Evolutionary conservation across 2,113 vertebrate species (phyloP).

Genomic region (Scophthalmus maximus): DNA sequence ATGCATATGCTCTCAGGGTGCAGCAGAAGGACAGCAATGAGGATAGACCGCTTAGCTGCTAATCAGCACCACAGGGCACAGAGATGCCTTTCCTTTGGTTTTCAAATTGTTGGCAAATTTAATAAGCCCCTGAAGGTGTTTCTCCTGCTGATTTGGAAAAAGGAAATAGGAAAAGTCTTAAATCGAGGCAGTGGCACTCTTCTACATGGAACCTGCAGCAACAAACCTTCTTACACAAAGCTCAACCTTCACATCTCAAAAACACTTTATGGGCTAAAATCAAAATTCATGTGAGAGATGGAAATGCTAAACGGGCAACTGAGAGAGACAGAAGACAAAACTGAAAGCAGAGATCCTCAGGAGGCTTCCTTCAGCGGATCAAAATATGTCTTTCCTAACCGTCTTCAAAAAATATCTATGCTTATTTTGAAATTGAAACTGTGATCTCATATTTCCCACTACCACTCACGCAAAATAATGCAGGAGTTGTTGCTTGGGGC

Average conservation of each 20-base stretch:
- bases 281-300: slow-evolving; percentile 10
- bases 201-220: slow-evolving; percentile 25
- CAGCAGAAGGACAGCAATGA: slow-evolving; percentile 9
- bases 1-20: slow-evolving; percentile 30
- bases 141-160: slow-evolving; percentile 41
- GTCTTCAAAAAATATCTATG: slow-evolving; percentile 37
- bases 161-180: slow-evolving; percentile 27
- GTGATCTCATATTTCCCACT: slow-evolving; percentile 43
- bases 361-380: slow-evolving; percentile 39
- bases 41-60: slow-evolving; percentile 47
- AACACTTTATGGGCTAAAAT: slow-evolving; percentile 30
- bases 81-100: slow-evolving; percentile 61
- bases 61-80: slow-evolving; percentile 47
- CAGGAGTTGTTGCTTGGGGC: slow-evolving; percentile 43
- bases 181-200: slow-evolving; percentile 19
- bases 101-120: slow-evolving; percentile 73
- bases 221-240: slow-evolving; percentile 1
- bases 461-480: slow-evolving; percentile 30
- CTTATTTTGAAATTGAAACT: slow-evolving; percentile 43
- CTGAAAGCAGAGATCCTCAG: slow-evolving; percentile 33
- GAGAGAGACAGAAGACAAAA: slow-evolving; percentile 24
- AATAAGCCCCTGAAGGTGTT: slow-evolving; percentile 47
- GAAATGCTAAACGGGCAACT: slow-evolving; percentile 41
- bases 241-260: slow-evolving; percentile 17
- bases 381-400: slow-evolving; percentile 57